Evolutionary conservation across 2,888 invertebrate species (phyloP).

Genomic region (Caprella mutica): DNA sequence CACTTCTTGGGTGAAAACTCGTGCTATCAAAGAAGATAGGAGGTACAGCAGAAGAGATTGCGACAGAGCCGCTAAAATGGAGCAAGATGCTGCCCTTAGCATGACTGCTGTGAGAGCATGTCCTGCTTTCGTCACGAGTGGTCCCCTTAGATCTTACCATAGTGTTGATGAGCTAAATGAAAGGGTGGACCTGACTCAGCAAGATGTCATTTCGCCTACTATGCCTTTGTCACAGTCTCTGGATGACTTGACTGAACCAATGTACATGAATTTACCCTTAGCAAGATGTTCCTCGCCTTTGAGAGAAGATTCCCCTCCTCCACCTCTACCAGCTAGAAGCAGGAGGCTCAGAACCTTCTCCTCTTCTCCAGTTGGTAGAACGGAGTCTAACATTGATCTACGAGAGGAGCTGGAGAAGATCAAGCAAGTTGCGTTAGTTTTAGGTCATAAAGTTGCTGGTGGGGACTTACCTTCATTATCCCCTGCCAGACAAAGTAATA

Average conservation of each 20-base stretch:
- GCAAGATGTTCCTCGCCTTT: neutral
- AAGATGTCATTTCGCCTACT: constrained; percentile 3
- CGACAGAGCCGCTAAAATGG: constrained; percentile 12
- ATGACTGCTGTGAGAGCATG: constrained; percentile 22
- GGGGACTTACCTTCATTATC: constrained; percentile 17
- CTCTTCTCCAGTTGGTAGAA: neutral
- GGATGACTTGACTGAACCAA: constrained; percentile 27
- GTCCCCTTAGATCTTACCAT: constrained; percentile 21
- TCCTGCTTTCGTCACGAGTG: constrained; percentile 17
- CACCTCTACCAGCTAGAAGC: neutral
- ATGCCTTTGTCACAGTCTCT: constrained; percentile 17
- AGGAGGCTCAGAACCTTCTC: neutral
- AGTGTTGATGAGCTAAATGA: constrained; percentile 28
- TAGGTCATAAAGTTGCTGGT: constrained; percentile 22
- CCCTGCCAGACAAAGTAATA: constrained; percentile 5
- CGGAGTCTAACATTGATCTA: constrained; percentile 17
- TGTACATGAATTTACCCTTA: constrained; percentile 22
- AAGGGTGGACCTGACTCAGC: constrained; percentile 22
- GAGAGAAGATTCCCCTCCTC: constrained; percentile 13
- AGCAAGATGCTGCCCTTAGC: constrained; percentile 19
- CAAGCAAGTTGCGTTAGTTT: constrained; percentile 21
- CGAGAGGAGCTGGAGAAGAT: constrained; percentile 26
- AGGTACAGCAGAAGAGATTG: no score
- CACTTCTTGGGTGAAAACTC: no score
- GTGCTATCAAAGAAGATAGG: no score